These are phyloP conservation scores for Amiota minor DNA, from an alignment of 2,888 invertebrate species.

Conservation along the genomic window DNA sequence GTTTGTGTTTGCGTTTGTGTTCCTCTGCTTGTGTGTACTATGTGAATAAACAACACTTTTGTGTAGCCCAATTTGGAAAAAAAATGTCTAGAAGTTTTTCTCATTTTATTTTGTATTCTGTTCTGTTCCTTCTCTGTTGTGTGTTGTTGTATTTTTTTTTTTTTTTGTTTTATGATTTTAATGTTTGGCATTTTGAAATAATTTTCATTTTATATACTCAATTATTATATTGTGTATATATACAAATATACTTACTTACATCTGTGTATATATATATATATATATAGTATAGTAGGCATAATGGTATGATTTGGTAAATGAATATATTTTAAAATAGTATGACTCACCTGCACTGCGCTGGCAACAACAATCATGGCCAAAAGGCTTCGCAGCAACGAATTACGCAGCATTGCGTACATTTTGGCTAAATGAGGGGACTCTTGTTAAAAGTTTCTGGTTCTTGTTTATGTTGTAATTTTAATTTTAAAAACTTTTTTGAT, in stretches of 20 bases:
- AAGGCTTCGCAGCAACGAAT: constrained; percentile 64
- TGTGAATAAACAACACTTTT: not conserved
- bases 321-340: constrained; percentile 43
- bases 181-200: not conserved
- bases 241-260: not conserved
- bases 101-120: not conserved
- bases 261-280: not conserved
- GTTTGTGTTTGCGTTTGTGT: too few relatives aligned
- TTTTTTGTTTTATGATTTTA: not conserved
- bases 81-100: not conserved
- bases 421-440: constrained; percentile 40
- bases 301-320: not conserved
- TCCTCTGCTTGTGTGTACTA: too few relatives aligned
- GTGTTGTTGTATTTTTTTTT: constrained; percentile 21
- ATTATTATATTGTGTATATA: not conserved
- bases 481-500: too few relatives aligned
- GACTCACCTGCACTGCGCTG: constrained; percentile 63
- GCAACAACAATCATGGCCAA: constrained; percentile 57
- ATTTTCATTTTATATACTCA: not conserved
- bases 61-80: not conserved
- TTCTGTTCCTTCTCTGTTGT: not conserved
- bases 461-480: too few relatives aligned
- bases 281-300: not conserved
- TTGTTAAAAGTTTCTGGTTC: too few relatives aligned
- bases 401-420: constrained; percentile 63